These are phyloP conservation scores for Haliclystus octoradiatus DNA, from an alignment of 30 jellyfish, hydroid and myxozoan species.

Conservation along the genomic window DNA sequence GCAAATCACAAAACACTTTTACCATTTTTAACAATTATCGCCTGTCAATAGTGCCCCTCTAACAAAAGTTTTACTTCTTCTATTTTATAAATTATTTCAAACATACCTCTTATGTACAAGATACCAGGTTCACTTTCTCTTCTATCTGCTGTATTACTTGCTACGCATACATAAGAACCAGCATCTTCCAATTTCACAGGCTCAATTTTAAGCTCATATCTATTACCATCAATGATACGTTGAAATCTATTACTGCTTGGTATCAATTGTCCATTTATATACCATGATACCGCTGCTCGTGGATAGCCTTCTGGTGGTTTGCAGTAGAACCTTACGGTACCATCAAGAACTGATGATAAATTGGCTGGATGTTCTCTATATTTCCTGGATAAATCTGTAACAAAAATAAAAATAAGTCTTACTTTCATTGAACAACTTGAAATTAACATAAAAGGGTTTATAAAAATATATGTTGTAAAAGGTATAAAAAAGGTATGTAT, in stretches of 20 bases:
- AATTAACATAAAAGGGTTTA: no score
- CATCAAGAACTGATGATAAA: background rate
- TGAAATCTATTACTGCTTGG: constrained; percentile 14
- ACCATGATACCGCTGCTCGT: constrained; percentile 46
- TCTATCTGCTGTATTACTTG: constrained; percentile 39
- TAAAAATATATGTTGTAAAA: no score
- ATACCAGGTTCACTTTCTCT: constrained; percentile 35
- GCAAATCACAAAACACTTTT: no score
- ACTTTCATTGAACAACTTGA: no score
- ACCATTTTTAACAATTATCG: no score
- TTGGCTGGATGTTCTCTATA: constrained; percentile 20
- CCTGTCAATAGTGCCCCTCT: no score
- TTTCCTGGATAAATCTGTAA: constrained; percentile 31
- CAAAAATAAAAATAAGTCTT: background rate
- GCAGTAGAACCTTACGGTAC: constrained; percentile 24
- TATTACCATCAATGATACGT: constrained; percentile 11
- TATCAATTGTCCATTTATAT: background rate
- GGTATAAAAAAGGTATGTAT: no score
- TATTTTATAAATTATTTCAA: no score
- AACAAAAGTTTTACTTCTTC: no score
- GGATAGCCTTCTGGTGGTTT: constrained; percentile 68
- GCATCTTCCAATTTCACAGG: constrained; percentile 41
- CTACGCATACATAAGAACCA: constrained; percentile 63
- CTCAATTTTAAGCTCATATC: constrained; percentile 26
- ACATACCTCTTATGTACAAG: constrained; percentile 40